Percentiles rank a stretch among this genome's conserved stretches.
phyloP scores from a whole-genome alignment of 1,140 invertebrate genomes.

The Cyrtorhinus lividipennis region DNA sequence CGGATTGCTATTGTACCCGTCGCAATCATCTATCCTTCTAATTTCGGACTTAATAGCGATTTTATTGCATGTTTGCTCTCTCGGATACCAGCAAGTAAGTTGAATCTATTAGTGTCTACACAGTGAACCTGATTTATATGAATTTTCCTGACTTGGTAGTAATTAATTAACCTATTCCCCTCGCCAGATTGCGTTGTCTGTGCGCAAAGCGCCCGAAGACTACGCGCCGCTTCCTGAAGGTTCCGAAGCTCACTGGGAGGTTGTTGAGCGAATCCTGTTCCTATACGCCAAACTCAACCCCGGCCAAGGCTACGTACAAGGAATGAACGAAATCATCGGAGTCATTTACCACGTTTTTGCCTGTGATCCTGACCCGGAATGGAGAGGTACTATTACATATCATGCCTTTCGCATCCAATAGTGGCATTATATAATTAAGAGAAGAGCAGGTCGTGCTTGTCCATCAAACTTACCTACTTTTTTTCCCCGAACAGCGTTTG shows the following conservation, averaged over 20 bases:
- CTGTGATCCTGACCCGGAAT: constrained; percentile 65
- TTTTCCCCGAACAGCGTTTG: constrained; percentile 76
- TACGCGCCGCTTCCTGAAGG: constrained; percentile 68
- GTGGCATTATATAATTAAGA: constrained; percentile 12
- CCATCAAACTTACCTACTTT: no score
- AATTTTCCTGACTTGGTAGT: no score
- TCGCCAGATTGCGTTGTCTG: constrained; percentile 41
- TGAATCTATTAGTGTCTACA: no score
- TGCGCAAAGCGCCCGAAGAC: constrained; percentile 55
- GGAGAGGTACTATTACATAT: constrained; percentile 47
- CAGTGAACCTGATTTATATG: no score
- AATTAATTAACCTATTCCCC: no score
- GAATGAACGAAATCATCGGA: constrained; percentile 99
- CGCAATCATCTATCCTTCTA: no score
- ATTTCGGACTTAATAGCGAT: no score
- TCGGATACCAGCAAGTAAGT: no score
- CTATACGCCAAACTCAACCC: constrained; percentile 96
- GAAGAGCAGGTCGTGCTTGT: neutral
- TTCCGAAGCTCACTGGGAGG: constrained; percentile 88
- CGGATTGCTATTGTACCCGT: no score
- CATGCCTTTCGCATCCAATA: neutral
- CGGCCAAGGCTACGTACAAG: constrained; percentile 93
- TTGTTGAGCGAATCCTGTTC: constrained; percentile 91
- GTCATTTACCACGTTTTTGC: constrained; percentile 97
- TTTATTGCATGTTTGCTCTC: no score